Evolutionary conservation across 1,140 invertebrate genomes (phyloP).

Genomic region (Cryptotermes secundus): DNA sequence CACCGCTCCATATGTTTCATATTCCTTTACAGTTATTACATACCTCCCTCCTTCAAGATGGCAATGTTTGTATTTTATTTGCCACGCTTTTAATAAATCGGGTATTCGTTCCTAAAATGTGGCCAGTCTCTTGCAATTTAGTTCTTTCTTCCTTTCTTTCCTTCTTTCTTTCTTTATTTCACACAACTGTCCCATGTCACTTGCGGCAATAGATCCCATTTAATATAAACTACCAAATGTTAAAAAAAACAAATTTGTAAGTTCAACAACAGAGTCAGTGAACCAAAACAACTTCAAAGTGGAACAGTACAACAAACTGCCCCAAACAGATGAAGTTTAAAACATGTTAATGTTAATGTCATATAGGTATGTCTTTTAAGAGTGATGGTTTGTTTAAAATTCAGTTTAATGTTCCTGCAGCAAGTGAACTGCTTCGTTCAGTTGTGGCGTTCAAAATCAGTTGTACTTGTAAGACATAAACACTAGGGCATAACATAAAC

Average conservation of each 20-base stretch:
- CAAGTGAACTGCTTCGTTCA: not conserved
- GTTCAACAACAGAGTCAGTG: not conserved
- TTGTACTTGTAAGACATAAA: no score
- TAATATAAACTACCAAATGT: not conserved
- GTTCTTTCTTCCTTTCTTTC: no score
- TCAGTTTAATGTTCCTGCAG: not conserved
- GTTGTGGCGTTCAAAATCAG: not conserved
- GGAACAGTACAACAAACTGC: not conserved
- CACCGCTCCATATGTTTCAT: no score
- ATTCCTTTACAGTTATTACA: no score
- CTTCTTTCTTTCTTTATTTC: no score
- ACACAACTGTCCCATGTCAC: not conserved
- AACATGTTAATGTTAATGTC: not conserved
- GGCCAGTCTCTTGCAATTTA: no score
- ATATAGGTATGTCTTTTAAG: not conserved
- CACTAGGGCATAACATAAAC: no score
- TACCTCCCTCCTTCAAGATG: no score
- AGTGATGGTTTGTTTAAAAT: not conserved
- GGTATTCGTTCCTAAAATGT: no score
- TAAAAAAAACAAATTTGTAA: not conserved
- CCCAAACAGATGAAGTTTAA: not conserved
- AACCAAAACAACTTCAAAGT: slow-evolving; percentile 2
- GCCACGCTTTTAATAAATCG: no score
- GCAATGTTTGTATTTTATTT: no score
- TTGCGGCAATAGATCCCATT: not conserved